Evolutionary conservation across 2,797 vertebrate genomes (phyloP).

Genomic region (Coendou prehensilis): DNA sequence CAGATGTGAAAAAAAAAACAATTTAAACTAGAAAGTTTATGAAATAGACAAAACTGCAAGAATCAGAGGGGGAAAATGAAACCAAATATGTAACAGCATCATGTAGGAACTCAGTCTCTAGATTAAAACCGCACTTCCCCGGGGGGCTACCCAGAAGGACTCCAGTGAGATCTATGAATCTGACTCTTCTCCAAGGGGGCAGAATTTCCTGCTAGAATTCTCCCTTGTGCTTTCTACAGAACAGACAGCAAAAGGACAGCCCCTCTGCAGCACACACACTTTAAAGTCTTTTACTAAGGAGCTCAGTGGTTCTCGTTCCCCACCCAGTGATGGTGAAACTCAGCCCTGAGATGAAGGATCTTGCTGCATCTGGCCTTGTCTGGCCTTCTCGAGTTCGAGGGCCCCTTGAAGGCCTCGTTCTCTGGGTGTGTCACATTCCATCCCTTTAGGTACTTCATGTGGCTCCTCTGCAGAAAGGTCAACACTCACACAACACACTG

Average conservation of each 20-base stretch:
- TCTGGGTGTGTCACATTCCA: constrained; percentile 82
- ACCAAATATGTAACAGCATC: neutral
- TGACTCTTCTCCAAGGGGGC: neutral
- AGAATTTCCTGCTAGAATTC: neutral
- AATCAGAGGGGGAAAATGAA: neutral
- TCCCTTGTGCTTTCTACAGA: neutral
- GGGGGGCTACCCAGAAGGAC: neutral
- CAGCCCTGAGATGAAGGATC: neutral
- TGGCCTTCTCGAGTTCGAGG: constrained; percentile 28
- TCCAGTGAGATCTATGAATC: neutral
- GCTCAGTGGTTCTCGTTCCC: neutral
- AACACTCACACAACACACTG: constrained; percentile 75
- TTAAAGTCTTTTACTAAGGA: neutral
- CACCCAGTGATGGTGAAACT: neutral
- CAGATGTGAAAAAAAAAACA: neutral
- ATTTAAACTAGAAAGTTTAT: constrained; percentile 12
- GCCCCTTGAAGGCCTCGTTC: constrained; percentile 19
- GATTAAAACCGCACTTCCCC: neutral
- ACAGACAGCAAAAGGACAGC: neutral
- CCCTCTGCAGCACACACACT: neutral
- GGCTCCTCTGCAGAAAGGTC: constrained; percentile 40
- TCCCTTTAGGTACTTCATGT: constrained; percentile 75
- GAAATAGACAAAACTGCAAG: constrained; percentile 32
- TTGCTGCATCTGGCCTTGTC: neutral
- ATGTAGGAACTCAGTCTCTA: neutral